Conservation (phyloP, 1,140 invertebrate species). For the Tetramorium alpestre region DNA sequence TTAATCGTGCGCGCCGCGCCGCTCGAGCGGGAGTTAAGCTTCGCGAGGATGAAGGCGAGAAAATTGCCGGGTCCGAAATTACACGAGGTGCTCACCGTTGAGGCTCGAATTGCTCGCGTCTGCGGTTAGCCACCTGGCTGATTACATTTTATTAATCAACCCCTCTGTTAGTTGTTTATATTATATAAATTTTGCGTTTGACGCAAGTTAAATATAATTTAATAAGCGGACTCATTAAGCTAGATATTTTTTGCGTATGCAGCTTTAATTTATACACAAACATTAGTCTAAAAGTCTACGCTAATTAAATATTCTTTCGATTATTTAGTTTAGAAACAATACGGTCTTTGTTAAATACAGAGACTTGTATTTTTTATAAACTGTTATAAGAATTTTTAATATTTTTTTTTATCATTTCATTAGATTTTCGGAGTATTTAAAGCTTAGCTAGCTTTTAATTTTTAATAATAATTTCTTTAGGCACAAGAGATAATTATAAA, state of each 20-base stretch:
- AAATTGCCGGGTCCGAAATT: conserved; percentile 48
- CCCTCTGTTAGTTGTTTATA: not conserved
- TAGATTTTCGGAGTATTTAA: not conserved
- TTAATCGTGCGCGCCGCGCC: conserved; percentile 44
- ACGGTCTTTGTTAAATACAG: not conserved
- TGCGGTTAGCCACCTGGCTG: conserved; percentile 16
- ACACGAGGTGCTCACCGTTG: conserved; percentile 1
- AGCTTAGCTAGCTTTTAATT: not conserved
- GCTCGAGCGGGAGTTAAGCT: conserved; percentile 46
- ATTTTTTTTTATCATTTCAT: not conserved
- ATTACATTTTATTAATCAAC: conserved; percentile 27
- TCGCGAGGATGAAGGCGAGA: conserved; percentile 46
- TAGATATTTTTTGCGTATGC: not conserved
- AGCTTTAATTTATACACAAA: not conserved
- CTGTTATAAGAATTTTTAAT: not conserved
- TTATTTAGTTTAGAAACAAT: not conserved
- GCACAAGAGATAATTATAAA: not conserved
- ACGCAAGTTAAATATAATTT: not conserved
- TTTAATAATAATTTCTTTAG: not conserved
- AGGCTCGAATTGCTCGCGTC: conserved; percentile 17
- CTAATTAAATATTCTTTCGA: not conserved
- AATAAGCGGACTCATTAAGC: not conserved
- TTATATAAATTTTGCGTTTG: not conserved
- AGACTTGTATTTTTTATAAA: not conserved
- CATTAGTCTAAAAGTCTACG: not conserved